Conservation (phyloP, 92 coral and sea anemone species). For the Umimayanthus kanabou region DNA sequence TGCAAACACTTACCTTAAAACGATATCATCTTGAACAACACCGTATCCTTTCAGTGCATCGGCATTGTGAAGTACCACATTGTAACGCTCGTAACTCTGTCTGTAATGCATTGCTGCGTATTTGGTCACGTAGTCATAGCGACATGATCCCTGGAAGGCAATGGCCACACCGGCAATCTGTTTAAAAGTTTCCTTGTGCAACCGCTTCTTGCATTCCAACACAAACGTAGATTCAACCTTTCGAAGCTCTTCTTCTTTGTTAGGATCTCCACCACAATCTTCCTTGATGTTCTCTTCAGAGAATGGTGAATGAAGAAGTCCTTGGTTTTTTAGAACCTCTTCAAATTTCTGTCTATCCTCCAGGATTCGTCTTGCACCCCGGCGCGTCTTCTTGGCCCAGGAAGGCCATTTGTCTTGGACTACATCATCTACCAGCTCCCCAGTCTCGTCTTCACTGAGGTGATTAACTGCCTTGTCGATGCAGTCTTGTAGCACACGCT, state of each 20-base stretch:
- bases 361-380: slow-evolving; percentile 7
- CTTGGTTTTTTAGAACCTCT: slow-evolving; percentile 43
- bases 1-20: not conserved
- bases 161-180: slow-evolving; percentile 56
- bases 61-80: slow-evolving; percentile 56
- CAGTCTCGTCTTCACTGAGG: slow-evolving; percentile 8
- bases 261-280: slow-evolving; percentile 50
- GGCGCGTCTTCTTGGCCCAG: slow-evolving; percentile 35
- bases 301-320: slow-evolving; percentile 50
- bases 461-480: slow-evolving; percentile 37
- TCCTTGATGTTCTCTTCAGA: slow-evolving; percentile 21
- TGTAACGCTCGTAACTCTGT: slow-evolving; percentile 48
- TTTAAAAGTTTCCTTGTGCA: slow-evolving; percentile 35
- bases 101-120: slow-evolving; percentile 48
- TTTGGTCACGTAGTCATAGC: slow-evolving; percentile 39
- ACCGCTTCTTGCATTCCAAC: slow-evolving; percentile 23
- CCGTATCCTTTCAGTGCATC: slow-evolving; percentile 48
- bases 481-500: slow-evolving; percentile 56
- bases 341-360: slow-evolving; percentile 2
- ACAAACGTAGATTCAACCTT: slow-evolving; percentile 20
- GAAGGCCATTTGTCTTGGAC: slow-evolving; percentile 37
- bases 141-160: slow-evolving; percentile 31
- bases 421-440: not conserved
- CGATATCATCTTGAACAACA: slow-evolving; percentile 54
- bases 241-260: slow-evolving; percentile 35